A percentile compares a stretch with the other conserved stretches of the same genome.
Evolutionary conservation across 2,888 invertebrate genomes (phyloP).

Genomic region (Drosophila putrida): DNA sequence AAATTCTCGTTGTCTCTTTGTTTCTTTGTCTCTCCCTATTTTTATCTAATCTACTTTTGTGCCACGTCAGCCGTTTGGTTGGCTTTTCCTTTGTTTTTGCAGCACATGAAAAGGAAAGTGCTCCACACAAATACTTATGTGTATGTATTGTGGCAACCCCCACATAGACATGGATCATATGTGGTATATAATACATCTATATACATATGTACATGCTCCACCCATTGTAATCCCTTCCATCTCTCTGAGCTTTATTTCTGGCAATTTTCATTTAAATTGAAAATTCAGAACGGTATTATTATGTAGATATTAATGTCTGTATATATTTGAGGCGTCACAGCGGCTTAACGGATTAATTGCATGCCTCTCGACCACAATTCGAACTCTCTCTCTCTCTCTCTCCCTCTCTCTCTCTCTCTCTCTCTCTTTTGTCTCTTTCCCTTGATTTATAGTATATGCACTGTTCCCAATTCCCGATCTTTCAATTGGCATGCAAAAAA

Average conservation of each 20-base stretch:
- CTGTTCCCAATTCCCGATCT: conserved; percentile 44
- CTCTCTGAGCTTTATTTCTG: conserved; percentile 12
- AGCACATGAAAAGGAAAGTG: conserved; percentile 64
- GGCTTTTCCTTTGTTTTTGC: conserved; percentile 46
- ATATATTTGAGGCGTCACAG: conserved; percentile 64
- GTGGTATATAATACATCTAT: background rate
- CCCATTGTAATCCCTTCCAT: conserved; percentile 28
- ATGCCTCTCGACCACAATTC: conserved; percentile 43
- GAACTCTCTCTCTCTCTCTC: conserved; percentile 1
- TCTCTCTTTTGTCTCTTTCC: conserved; percentile 3
- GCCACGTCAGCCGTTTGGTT: conserved; percentile 27
- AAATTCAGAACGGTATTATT: conserved; percentile 38
- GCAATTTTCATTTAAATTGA: conserved; percentile 44
- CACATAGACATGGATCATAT: conserved; percentile 19
- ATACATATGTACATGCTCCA: conserved; percentile 38
- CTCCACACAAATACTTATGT: conserved; percentile 18
- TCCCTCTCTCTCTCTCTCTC: background rate
- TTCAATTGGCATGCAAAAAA: conserved; percentile 44
- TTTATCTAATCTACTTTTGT: conserved; percentile 38
- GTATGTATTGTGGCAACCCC: conserved; percentile 29
- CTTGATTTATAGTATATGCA: conserved; percentile 22
- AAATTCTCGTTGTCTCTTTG: background rate
- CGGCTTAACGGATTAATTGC: conserved; percentile 73
- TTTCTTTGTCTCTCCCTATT: background rate
- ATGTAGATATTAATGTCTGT: conserved; percentile 21